Base-by-base conservation (phyloP, 2,797 vertebrate species). In the Nasua narica region DNA sequence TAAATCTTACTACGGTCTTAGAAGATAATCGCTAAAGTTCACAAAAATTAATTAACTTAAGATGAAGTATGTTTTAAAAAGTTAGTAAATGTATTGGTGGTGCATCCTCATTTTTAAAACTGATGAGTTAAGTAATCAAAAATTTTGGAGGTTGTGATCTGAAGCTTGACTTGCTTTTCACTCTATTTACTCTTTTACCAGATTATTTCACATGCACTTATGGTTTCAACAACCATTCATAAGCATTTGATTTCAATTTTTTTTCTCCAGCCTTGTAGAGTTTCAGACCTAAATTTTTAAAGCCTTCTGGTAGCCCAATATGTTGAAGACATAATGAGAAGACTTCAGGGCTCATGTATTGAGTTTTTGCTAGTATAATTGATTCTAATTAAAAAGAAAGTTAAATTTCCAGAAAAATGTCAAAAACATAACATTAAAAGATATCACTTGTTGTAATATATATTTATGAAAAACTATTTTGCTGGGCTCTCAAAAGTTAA, bases 351-450 rank as follows among this genome's bases (percentile, higher is more conserved):
- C 23, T 89, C 78, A 43, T 7, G 19, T 91, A n/a, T 90, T 77
- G 87, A 76, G 19, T 86, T 96, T 72, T 96, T 92, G 85, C 87
- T 94, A 88, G 79, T 70, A 76, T 82, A 90, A 90, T 88, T 84
- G 56, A 95, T 94, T 96, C 58, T 94, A 96, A 87, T 94, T 89
- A 83, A 90, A 94, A 93, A 92, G n/a, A 77, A 92, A 94, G 56
- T 82, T 92, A 94, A 89, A 92, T 96, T 94, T 97, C 78, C 25
- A 92, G 95, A 95, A 94, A 92, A 84, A 56, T 87, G 29, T 95
- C 50, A 94, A 90, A 90, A 91, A 87, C 54, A 54, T 54, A 91
- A 65, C 43, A 74, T 91, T 89, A 95, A 92, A 92, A 94, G 56
- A 94, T 85, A 76, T 58, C 81, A 96, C 46, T 96, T 95, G 18